These are phyloP conservation scores for Babylonia areolata DNA, from an alignment of 1,140 invertebrate genomes.

Conservation along the genomic window DNA sequence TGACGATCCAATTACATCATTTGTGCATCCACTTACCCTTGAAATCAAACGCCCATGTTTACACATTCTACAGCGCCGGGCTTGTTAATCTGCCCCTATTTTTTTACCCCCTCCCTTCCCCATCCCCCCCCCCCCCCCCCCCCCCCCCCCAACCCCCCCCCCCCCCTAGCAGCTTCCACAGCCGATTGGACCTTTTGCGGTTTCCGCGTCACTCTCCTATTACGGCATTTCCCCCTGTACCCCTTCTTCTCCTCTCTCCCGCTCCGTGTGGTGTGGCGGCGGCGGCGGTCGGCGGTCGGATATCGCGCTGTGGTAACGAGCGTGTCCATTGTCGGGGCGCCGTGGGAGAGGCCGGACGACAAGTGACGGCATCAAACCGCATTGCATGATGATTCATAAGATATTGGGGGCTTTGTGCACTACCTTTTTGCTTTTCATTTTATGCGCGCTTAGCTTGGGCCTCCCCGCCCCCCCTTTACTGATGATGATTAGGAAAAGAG, in stretches of 20 bases:
- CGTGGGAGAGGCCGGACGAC: background rate
- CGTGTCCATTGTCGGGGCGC: background rate
- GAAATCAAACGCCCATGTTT: slow-evolving; percentile 21
- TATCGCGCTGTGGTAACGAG: slow-evolving; percentile 8
- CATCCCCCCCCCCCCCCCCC: background rate
- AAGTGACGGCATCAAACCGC: slow-evolving; percentile 20
- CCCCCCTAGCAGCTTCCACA: too few species aligned
- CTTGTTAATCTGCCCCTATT: slow-evolving; percentile 18
- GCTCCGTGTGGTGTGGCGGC: background rate
- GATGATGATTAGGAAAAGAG: too few species aligned
- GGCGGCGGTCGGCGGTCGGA: background rate
- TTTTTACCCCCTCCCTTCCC: too few species aligned
- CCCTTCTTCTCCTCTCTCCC: background rate
- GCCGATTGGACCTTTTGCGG: background rate
- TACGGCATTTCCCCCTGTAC: background rate
- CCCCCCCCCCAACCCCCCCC: too few species aligned
- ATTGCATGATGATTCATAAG: slow-evolving; percentile 30
- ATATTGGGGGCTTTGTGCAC: background rate
- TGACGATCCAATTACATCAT: slow-evolving; percentile 32
- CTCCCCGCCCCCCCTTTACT: too few species aligned
- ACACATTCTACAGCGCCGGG: background rate
- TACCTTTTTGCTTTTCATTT: too few species aligned
- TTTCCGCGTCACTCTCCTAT: slow-evolving; percentile 12
- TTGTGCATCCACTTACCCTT: slow-evolving; percentile 27
- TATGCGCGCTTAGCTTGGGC: too few species aligned